These are phyloP conservation scores for Ectemnius cavifrons DNA, from an alignment of 2,888 invertebrate species.

Conservation along the genomic window DNA sequence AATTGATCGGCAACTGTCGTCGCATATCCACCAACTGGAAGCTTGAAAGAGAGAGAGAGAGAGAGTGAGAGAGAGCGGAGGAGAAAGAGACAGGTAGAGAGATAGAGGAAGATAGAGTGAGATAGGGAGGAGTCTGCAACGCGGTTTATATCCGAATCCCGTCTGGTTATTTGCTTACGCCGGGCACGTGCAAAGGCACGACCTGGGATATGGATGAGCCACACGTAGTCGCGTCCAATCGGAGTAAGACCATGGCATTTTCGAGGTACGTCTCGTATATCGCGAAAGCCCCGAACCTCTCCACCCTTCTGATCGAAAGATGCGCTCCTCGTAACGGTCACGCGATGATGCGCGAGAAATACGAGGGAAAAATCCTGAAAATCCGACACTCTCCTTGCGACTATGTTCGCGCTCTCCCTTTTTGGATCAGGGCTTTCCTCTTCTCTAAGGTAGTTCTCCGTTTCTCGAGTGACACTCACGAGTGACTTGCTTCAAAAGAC, in stretches of 20 bases:
- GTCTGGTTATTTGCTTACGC: slow-evolving; percentile 48
- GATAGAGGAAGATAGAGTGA: not conserved
- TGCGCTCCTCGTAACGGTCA: slow-evolving; percentile 6
- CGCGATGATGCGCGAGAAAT: slow-evolving; percentile 7
- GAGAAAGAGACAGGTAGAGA: too few species aligned
- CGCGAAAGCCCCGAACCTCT: not conserved
- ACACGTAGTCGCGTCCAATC: slow-evolving; percentile 26
- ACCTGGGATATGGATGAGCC: slow-evolving; percentile 31
- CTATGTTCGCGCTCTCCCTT: not conserved
- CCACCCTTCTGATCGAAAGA: slow-evolving; percentile 4
- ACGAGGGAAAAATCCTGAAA: slow-evolving; percentile 1
- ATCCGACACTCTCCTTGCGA: not conserved
- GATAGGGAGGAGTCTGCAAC: not conserved
- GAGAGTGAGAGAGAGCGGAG: too few species aligned
- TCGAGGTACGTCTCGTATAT: slow-evolving; percentile 1
- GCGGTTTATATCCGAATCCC: slow-evolving; percentile 50
- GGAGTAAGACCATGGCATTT: slow-evolving; percentile 13
- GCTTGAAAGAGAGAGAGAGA: not conserved
- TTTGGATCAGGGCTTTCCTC: not conserved
- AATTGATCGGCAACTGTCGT: slow-evolving; percentile 18
- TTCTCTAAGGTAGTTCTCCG: not conserved
- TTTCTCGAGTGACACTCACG: not conserved
- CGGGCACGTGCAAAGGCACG: slow-evolving; percentile 33
- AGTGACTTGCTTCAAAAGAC: not conserved
- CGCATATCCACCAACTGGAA: not conserved